Conservation (phyloP, 2,797 vertebrate species). For the Chelon auratus region DNA sequence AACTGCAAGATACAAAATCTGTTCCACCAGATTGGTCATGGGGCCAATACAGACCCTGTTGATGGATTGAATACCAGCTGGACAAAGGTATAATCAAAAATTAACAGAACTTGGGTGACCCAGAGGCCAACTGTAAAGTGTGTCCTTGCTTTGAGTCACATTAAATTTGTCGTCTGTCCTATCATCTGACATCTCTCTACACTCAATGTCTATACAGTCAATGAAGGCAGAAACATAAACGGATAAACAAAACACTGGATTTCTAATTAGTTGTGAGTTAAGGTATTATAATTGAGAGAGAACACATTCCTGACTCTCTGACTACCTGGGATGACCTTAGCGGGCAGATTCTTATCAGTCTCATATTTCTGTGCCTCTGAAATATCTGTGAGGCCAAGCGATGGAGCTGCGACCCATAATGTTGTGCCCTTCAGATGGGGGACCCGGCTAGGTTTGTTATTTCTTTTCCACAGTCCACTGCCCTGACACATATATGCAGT, state of each 20-base stretch:
- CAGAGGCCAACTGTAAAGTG: too few relatives aligned
- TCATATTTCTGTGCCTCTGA: slow-evolving; percentile 58
- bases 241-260: background rate
- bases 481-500: slow-evolving; percentile 32
- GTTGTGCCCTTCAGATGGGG: slow-evolving; percentile 45
- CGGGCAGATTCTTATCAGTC: slow-evolving; percentile 66
- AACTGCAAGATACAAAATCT: too few relatives aligned
- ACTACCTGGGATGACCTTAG: slow-evolving; percentile 61
- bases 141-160: too few relatives aligned
- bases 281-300: background rate
- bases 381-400: slow-evolving; percentile 49
- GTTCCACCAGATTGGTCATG: too few relatives aligned
- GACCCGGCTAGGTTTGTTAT: slow-evolving; percentile 56
- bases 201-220: background rate
- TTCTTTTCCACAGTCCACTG: slow-evolving; percentile 39
- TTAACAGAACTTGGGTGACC: too few relatives aligned
- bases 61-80: too few relatives aligned
- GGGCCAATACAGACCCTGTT: too few relatives aligned
- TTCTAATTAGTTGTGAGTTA: background rate
- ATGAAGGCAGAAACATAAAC: slow-evolving; percentile 5
- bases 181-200: slow-evolving; percentile 6
- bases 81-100: too few relatives aligned
- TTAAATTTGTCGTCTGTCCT: background rate
- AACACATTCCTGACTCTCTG: slow-evolving; percentile 14
- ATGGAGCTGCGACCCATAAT: slow-evolving; percentile 56